Base-by-base conservation (phyloP, 2,888 invertebrate genomes). In the Leptarthrus brevirostris region DNA sequence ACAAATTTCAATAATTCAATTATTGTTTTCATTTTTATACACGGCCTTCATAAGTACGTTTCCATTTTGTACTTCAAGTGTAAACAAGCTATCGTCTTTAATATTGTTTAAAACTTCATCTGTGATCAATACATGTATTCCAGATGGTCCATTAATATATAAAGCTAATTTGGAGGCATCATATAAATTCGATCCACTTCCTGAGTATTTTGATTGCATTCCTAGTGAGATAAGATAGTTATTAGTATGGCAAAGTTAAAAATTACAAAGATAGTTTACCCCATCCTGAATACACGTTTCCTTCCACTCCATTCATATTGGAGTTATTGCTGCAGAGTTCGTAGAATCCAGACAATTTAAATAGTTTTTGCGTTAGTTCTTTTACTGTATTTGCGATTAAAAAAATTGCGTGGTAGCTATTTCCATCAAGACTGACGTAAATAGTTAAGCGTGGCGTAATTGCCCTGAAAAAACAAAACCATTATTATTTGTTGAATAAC, bases 31-130 rank as follows among this genome's bases (percentile, higher is more conserved):
- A 80, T 82, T 83, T 79, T 84, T 84, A 76, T 82, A 84, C 70
- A 84, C 81, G 74, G 84, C 81, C 81, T 86, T 87, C 80, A 88
- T 83, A 77, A 88, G 79, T 77, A 88, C 82, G 80, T 85, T 85
- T 77, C 85, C 86, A 78, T 82, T 84, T 81, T 86, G 84, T 78
- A 86, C 81, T 82, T 91, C 90, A 74, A 92, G 85, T 74, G 88
- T 84, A 83, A 90, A 93, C 84, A 91, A 89, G 77, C 91, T 89
- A 80, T 92, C 91, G 83, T 96, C 93, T 77, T 92, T 92, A 78
- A 96, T 88, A 82, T 95, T 93, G 30, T 90, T 89, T 14, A 96
- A 90, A 66, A 96, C 89, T 79, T 96, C 95, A 83, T 96, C 94
- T 36, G 92, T 94, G 22, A 97, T 88, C 40, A 92, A 88, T 0